These are phyloP conservation scores for Andrena trimmerana DNA, from an alignment of 2,888 invertebrate genomes.

Conservation along the genomic window DNA sequence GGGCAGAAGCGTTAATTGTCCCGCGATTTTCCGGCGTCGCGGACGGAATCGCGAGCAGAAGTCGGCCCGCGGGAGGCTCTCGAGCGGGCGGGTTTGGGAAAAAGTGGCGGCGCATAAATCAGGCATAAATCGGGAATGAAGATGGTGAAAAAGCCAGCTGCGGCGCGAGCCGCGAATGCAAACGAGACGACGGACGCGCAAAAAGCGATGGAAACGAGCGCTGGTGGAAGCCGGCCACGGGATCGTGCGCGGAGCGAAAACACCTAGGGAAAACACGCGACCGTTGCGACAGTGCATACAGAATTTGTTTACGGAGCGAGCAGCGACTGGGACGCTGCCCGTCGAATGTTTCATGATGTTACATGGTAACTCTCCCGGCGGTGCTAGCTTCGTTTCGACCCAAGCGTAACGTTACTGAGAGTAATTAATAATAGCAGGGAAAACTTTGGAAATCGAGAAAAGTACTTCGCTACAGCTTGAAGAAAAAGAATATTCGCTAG, in stretches of 20 bases:
- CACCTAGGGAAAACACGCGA: constrained; percentile 42
- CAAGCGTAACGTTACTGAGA: too few species aligned
- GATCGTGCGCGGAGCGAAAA: constrained; percentile 7
- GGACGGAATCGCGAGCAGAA: constrained; percentile 11
- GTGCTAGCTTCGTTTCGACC: neutral
- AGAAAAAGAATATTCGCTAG: too few species aligned
- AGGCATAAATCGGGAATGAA: constrained; percentile 48
- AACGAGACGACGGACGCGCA: constrained; percentile 48
- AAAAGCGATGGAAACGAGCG: constrained; percentile 46
- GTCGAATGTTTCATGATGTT: constrained; percentile 19
- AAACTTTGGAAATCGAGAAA: too few species aligned
- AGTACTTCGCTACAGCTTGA: too few species aligned
- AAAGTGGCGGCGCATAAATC: constrained; percentile 52
- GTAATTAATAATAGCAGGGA: too few species aligned
- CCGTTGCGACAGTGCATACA: constrained; percentile 48
- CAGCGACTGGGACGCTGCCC: constrained; percentile 27
- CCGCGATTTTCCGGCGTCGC: neutral
- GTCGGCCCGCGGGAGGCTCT: constrained; percentile 16
- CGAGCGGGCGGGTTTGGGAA: neutral
- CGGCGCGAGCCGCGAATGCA: constrained; percentile 36
- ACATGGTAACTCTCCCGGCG: constrained; percentile 12
- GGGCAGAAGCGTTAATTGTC: constrained; percentile 12
- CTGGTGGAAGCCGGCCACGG: constrained; percentile 33
- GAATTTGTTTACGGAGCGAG: constrained; percentile 57
- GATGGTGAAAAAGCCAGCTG: constrained; percentile 29